Percentiles rank a stretch among this genome's conserved stretches.
phyloP scores from a whole-genome alignment of 2,888 invertebrate genomes.

The Lithosia quadra region DNA sequence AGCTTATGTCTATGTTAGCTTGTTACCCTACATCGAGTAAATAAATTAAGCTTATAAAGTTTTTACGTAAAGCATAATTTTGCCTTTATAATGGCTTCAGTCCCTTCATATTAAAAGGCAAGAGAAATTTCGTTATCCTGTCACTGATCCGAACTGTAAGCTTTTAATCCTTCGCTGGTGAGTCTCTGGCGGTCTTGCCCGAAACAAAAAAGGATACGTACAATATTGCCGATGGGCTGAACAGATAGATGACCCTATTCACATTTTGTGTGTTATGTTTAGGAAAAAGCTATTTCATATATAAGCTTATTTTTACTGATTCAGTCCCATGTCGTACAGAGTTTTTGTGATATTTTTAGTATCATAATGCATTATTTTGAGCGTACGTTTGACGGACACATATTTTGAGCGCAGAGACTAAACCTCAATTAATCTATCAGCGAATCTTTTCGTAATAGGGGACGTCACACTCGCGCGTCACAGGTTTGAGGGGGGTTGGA shows the following conservation, averaged over 20 bases:
- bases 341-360: neutral
- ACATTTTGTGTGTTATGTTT: neutral
- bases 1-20: neutral
- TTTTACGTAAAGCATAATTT: neutral
- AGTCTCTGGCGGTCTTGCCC: neutral
- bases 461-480: too few species aligned
- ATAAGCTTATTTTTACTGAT: neutral
- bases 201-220: neutral
- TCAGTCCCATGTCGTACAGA: neutral
- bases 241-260: conserved; percentile 2
- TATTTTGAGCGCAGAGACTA: too few species aligned
- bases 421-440: too few species aligned
- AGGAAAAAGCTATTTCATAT: neutral
- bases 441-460: too few species aligned
- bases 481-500: too few species aligned
- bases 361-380: too few species aligned
- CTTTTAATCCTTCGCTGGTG: conserved; percentile 1
- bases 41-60: neutral
- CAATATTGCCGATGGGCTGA: neutral
- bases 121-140: neutral
- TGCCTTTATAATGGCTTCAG: neutral
- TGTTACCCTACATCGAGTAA: neutral
- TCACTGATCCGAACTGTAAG: conserved; percentile 4
- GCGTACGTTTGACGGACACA: too few species aligned
- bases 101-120: conserved; percentile 7